phyloP scores from a whole-genome alignment of 1,140 invertebrate species.

The Drosophila sproati region DNA sequence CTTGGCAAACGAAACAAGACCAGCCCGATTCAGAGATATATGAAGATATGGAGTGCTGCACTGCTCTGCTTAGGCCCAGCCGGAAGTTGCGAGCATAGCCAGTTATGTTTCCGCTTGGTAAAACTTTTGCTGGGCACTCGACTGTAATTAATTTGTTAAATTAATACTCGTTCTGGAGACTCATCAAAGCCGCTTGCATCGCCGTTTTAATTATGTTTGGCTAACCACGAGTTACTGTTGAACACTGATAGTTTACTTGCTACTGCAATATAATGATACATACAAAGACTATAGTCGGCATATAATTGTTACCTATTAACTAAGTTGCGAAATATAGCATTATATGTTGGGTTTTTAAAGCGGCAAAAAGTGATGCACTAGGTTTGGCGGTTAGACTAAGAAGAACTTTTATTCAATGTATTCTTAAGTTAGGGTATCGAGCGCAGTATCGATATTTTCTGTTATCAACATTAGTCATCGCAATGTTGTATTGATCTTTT shows the following conservation, averaged over 20 bases:
- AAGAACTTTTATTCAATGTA: too few relatives aligned
- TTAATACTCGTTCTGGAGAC: neutral
- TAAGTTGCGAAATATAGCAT: too few relatives aligned
- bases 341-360: too few relatives aligned
- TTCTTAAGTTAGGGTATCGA: too few relatives aligned
- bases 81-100: conserved; percentile 18
- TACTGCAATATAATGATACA: too few relatives aligned
- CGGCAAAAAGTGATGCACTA: too few relatives aligned
- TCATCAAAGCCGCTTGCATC: neutral
- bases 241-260: neutral
- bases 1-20: conserved; percentile 58
- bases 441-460: too few relatives aligned
- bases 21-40: neutral
- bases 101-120: conserved; percentile 17
- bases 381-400: too few relatives aligned
- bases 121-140: neutral
- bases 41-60: neutral
- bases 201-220: neutral
- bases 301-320: too few relatives aligned
- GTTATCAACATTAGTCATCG: too few relatives aligned
- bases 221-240: neutral
- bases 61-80: neutral
- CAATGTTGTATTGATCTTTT: too few relatives aligned
- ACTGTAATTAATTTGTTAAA: conserved; percentile 14
- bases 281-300: too few relatives aligned